phyloP scores from a whole-genome alignment of 2,797 vertebrate genomes.

The Dipus sagitta region DNA sequence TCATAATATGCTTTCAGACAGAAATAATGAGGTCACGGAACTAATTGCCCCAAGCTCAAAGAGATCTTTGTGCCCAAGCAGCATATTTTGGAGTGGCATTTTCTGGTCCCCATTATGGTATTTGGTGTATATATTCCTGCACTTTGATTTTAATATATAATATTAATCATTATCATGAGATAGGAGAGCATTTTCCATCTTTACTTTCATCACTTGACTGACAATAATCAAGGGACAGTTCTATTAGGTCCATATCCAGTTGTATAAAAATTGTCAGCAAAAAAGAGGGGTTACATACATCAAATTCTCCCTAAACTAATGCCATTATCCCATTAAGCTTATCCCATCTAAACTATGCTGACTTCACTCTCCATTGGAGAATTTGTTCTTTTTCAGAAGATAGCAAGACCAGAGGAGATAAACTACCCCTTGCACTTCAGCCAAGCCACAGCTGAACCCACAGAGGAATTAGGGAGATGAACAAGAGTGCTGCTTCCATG shows the following conservation, averaged over 20 bases:
- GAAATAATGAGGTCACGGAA: not conserved
- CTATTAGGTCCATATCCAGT: not conserved
- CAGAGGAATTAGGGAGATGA: too few relatives aligned
- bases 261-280: conserved; percentile 53
- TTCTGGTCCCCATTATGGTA: not conserved
- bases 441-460: too few relatives aligned
- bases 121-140: not conserved
- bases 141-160: not conserved
- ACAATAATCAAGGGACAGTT: conserved; percentile 11
- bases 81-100: not conserved
- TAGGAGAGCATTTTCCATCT: not conserved
- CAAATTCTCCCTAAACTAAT: too few relatives aligned
- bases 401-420: too few relatives aligned
- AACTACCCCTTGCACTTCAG: too few relatives aligned
- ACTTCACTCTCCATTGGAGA: too few relatives aligned
- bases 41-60: not conserved
- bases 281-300: not conserved
- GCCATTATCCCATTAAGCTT: too few relatives aligned
- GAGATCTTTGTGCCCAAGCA: not conserved
- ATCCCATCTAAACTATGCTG: too few relatives aligned
- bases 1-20: not conserved
- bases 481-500: too few relatives aligned
- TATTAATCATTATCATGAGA: not conserved
- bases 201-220: not conserved
- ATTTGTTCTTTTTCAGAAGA: too few relatives aligned